Conservation (phyloP, 2,888 invertebrate genomes). For the Lasius platythorax region DNA sequence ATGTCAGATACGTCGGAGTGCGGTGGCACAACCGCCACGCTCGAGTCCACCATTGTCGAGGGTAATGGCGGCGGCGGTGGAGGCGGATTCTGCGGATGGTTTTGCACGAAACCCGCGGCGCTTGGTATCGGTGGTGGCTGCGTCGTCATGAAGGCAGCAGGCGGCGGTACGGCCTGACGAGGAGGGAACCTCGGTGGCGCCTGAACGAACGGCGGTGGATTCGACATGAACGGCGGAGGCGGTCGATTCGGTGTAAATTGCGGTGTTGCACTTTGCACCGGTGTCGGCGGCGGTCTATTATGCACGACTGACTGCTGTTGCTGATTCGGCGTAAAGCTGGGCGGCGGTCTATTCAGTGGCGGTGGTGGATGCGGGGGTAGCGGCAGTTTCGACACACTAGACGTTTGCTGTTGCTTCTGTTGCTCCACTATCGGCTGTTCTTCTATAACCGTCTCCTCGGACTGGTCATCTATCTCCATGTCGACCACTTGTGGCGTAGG, state of each 20-base stretch:
- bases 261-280: constrained; percentile 43
- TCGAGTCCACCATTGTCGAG: constrained; percentile 49
- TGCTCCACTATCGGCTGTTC: constrained; percentile 76
- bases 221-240: constrained; percentile 80
- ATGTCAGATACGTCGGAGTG: constrained; percentile 84
- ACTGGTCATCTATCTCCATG: constrained; percentile 85
- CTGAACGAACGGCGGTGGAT: constrained; percentile 78
- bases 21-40: not conserved
- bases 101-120: constrained; percentile 62
- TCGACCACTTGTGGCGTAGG: constrained; percentile 83
- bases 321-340: constrained; percentile 71
- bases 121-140: constrained; percentile 64
- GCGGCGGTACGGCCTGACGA: constrained; percentile 70
- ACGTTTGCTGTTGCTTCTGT: constrained; percentile 71
- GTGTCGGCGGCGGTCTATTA: constrained; percentile 19
- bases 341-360: constrained; percentile 75
- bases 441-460: constrained; percentile 83
- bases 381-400: constrained; percentile 66
- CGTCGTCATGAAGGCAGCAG: constrained; percentile 72
- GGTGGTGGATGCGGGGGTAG: constrained; percentile 73
- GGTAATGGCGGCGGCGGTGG: constrained; percentile 74
- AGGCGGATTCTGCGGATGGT: constrained; percentile 68
- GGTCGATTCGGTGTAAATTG: constrained; percentile 79
- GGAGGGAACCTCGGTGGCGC: constrained; percentile 69
- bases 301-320: constrained; percentile 40